These are phyloP conservation scores for Euspilapteryx auroguttella DNA, from an alignment of 2,888 invertebrate species.

Conservation along the genomic window DNA sequence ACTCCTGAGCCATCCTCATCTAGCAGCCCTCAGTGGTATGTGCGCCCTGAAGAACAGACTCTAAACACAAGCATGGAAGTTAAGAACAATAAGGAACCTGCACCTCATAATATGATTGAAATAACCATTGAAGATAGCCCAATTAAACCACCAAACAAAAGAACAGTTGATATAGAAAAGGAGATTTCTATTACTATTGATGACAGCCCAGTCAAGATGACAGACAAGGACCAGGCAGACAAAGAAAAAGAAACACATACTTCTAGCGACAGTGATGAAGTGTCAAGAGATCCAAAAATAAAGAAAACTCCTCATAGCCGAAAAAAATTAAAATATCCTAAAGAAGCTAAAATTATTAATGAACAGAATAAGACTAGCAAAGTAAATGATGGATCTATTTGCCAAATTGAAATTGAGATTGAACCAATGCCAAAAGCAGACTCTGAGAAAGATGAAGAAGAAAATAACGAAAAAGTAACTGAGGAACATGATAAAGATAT, in stretches of 20 bases:
- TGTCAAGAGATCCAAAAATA: conserved; percentile 18
- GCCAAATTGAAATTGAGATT: conserved; percentile 32
- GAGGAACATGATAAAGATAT: background rate
- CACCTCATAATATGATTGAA: conserved; percentile 23
- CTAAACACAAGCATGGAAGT: conserved; percentile 13
- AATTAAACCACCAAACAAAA: conserved; percentile 20
- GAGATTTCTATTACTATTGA: conserved; percentile 38
- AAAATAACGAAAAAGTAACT: background rate
- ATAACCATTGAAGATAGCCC: conserved; percentile 51
- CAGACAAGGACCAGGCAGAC: conserved; percentile 10
- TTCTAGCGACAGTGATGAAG: conserved; percentile 14
- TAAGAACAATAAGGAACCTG: conserved; percentile 37
- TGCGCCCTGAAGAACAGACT: conserved; percentile 34
- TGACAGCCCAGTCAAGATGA: conserved; percentile 30
- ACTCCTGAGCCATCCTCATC: conserved; percentile 9
- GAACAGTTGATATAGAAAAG: conserved; percentile 17
- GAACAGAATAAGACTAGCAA: conserved; percentile 12
- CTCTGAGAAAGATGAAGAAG: conserved; percentile 3
- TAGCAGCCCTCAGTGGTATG: conserved; percentile 35
- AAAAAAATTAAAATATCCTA: conserved; percentile 36
- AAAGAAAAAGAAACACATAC: conserved; percentile 8
- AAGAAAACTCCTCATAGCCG: too few species aligned
- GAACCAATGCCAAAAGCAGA: too few species aligned
- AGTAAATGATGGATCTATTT: too few species aligned
- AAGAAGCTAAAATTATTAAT: conserved; percentile 8